These are phyloP conservation scores for Notolepis coatsorum DNA, from an alignment of 2,797 vertebrate species.

Conservation along the genomic window DNA sequence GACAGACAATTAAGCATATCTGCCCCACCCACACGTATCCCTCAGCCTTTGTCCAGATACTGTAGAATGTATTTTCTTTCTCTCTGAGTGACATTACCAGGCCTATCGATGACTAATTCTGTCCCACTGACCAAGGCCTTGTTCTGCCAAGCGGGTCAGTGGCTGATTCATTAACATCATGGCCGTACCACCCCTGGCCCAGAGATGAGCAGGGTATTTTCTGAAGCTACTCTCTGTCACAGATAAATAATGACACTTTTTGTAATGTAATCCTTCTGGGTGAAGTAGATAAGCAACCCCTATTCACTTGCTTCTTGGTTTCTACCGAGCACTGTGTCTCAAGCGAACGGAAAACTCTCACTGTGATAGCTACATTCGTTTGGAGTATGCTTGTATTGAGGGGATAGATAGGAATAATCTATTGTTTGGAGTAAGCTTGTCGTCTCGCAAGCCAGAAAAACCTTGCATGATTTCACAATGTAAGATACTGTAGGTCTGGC, in stretches of 20 bases:
- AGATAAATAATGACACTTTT: constrained; percentile 57
- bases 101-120: constrained; percentile 61
- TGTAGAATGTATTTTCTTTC: constrained; percentile 48
- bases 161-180: constrained; percentile 63
- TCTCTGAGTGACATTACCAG: constrained; percentile 61
- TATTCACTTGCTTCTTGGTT: constrained; percentile 30
- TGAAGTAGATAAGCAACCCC: constrained; percentile 42
- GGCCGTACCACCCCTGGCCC: constrained; percentile 43
- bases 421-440: too few species aligned
- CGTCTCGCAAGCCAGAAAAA: too few species aligned
- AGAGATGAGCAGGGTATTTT: constrained; percentile 28
- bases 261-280: constrained; percentile 34
- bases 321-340: constrained; percentile 16
- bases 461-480: too few species aligned
- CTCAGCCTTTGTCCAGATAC: constrained; percentile 40
- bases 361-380: background rate
- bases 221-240: constrained; percentile 46
- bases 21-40: constrained; percentile 15
- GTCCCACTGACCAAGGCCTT: constrained; percentile 59
- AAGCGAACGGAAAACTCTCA: constrained; percentile 16
- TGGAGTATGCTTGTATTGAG: background rate
- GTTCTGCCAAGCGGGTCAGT: constrained; percentile 30
- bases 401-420: background rate
- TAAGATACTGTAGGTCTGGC: too few species aligned
- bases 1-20: constrained; percentile 23